Base-by-base conservation (phyloP, 2,797 vertebrate genomes). In the Heterohyrax brucei region DNA sequence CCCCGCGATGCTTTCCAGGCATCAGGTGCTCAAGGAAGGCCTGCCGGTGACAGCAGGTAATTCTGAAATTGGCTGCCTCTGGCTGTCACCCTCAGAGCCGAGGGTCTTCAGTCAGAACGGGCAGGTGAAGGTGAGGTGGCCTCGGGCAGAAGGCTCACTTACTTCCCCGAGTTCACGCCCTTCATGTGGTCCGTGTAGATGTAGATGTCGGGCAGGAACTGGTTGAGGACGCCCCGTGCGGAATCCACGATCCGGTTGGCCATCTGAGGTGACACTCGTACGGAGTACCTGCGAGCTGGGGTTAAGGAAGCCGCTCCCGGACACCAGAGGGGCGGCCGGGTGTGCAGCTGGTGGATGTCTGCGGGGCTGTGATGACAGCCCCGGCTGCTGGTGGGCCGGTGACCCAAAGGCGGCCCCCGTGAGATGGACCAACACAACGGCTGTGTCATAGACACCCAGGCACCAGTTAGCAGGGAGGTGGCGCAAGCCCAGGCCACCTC, bases 121-220 rank as follows among this genome's bases (percentile, higher is more conserved):
- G 2, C 48, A 24, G 9, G 53, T 13, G 13, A 56, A 56, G 53
- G 16, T 14, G 53, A 56, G 53, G 53, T 16, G 79, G 53, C 72
- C 89, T 33, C 46, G 44, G 22, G 70, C 62, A 24, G 64, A 64
- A 73, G 0, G 8, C 50, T 28, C 73, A 99, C 99, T 98, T 97
- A 99, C 99, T 99, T 99, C 91, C 99, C 99, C 92, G 99, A 99
- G 98, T 93, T 99, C 96, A 98, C 61, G 5, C 99, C 99, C 95
- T 99, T 99, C 99, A 99, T 99, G 97, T 99, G 99, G 98, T 99
- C 99, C 0, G 99, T 99, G 98, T 99, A 98, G 97, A 99, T 99
- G 97, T 99, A 99, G 97, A 99, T 99, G 95, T 99, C 99, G 1
- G 99, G 99, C 62, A 99, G 98, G 96, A 99, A 99, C 96, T 99